These are phyloP conservation scores for Forficula auricularia DNA, from an alignment of 1,140 invertebrate species.

Conservation along the genomic window DNA sequence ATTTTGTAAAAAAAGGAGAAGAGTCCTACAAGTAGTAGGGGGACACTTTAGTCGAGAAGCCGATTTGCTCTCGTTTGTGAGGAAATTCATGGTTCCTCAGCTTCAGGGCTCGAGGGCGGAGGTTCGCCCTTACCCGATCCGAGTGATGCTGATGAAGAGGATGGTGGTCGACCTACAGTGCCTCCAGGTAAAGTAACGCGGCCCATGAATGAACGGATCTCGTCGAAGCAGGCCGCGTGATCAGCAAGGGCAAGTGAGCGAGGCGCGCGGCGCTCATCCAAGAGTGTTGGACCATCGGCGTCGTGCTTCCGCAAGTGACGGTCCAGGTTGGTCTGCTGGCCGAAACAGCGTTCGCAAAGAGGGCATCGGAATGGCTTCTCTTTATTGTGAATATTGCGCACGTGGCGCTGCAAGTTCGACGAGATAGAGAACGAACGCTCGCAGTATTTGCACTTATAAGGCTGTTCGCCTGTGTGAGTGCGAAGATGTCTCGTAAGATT, in stretches of 20 bases:
- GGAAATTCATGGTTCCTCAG: constrained; percentile 2
- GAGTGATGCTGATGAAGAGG: constrained; percentile 14
- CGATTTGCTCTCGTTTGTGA: too few species aligned
- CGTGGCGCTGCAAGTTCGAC: constrained; percentile 95
- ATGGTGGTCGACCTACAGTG: constrained; percentile 19
- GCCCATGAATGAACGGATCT: constrained; percentile 85
- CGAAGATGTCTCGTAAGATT: constrained; percentile 91
- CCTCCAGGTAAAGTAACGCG: constrained; percentile 48
- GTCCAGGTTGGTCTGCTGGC: constrained; percentile 96
- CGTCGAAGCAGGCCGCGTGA: constrained; percentile 67
- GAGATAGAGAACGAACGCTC: constrained; percentile 97
- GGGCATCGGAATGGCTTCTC: constrained; percentile 79
- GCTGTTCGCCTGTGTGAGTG: constrained; percentile 96
- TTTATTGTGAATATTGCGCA: constrained; percentile 98
- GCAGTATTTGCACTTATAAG: constrained; percentile 96
- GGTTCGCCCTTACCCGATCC: constrained; percentile 9
- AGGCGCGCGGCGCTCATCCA: constrained; percentile 38
- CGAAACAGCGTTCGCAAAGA: constrained; percentile 79
- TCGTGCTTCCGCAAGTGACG: constrained; percentile 96
- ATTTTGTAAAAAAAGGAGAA: too few species aligned
- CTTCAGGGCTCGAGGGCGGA: neutral
- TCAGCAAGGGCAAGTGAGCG: constrained; percentile 33
- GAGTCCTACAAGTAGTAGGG: too few species aligned
- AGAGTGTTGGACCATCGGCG: constrained; percentile 59
- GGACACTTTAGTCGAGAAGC: too few species aligned